Evolutionary conservation across 1,140 invertebrate species (phyloP).

Genomic region (Halesus radiatus): DNA sequence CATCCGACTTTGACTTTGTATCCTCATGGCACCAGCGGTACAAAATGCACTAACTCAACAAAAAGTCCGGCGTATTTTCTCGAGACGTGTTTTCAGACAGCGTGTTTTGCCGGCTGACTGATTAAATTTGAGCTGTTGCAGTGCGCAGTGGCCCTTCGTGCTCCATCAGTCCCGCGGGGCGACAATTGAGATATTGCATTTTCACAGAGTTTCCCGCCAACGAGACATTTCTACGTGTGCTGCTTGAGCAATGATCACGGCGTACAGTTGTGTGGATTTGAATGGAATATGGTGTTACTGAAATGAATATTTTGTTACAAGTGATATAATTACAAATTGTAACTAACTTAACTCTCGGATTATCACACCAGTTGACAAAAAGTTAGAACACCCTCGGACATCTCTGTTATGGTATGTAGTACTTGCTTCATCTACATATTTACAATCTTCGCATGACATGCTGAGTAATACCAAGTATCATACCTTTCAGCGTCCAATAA

Average conservation of each 20-base stretch:
- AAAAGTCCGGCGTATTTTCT: background rate
- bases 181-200: constrained; percentile 43
- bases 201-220: constrained; percentile 18
- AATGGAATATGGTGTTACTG: no score
- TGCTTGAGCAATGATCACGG: background rate
- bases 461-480: no score
- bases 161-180: constrained; percentile 9
- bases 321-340: no score
- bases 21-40: background rate
- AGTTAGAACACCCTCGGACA: no score
- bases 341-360: no score
- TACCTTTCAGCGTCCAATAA: no score
- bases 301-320: no score
- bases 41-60: background rate
- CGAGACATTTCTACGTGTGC: background rate
- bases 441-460: no score
- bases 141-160: background rate
- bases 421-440: no score
- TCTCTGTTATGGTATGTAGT: no score
- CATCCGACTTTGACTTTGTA: background rate
- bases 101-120: constrained; percentile 27
- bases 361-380: no score
- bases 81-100: constrained; percentile 6
- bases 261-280: background rate
- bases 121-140: constrained; percentile 35